phyloP scores from a whole-genome alignment of 2,113 vertebrate genomes.

The Eptesicus fuscus region DNA sequence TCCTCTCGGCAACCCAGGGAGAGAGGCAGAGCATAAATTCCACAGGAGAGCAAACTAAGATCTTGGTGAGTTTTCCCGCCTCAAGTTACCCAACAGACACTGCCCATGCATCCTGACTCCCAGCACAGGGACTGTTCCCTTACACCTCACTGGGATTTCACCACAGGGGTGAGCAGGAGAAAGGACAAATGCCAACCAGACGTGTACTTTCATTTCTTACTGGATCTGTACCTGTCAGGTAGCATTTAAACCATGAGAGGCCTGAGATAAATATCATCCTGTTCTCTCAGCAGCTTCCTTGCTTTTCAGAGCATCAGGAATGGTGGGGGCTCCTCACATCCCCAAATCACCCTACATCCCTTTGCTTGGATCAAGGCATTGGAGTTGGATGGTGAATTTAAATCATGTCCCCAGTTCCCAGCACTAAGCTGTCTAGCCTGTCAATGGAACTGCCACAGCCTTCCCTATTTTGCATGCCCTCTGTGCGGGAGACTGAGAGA shows the following conservation, averaged over 20 bases:
- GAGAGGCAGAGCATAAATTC: not conserved
- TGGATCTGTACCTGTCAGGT: not conserved
- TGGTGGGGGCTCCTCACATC: not conserved
- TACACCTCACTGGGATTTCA: not conserved
- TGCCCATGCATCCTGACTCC: not conserved
- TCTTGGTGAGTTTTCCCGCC: not conserved
- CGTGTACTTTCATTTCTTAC: not conserved
- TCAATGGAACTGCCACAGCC: not conserved
- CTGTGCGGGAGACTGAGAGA: not conserved
- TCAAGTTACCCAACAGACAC: not conserved
- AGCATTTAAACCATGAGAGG: not conserved
- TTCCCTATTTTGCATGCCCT: slow-evolving; percentile 4
- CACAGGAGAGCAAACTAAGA: not conserved
- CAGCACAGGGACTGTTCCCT: not conserved
- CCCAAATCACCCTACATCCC: not conserved
- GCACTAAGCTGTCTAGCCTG: not conserved
- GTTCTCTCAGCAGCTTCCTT: not conserved
- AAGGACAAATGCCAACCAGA: not conserved
- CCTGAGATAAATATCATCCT: not conserved
- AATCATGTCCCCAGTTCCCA: slow-evolving; percentile 9
- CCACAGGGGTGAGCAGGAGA: not conserved
- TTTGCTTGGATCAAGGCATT: not conserved
- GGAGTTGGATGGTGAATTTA: not conserved
- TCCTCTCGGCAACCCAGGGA: not conserved
- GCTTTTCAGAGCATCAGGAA: not conserved